Percentiles rank a stretch among this genome's conserved stretches.
phyloP scores from a whole-genome alignment of 2,113 vertebrate genomes.

The Odontophorus gujanensis region DNA sequence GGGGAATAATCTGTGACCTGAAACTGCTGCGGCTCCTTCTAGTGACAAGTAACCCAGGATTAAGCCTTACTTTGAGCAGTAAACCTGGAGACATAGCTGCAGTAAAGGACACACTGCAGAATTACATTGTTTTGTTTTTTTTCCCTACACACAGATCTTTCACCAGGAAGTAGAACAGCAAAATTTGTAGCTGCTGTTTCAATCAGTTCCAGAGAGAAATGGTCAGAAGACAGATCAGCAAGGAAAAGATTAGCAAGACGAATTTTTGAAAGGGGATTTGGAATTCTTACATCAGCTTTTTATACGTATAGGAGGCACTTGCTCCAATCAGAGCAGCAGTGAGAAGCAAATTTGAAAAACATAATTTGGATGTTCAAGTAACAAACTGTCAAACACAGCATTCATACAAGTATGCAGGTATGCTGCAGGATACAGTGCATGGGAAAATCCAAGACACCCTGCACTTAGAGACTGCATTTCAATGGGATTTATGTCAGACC shows the following conservation, averaged over 20 bases:
- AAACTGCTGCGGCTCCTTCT: not conserved
- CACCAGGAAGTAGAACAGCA: not conserved
- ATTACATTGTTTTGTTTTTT: not conserved
- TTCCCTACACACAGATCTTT: not conserved
- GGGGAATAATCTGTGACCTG: not conserved
- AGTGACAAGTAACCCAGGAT: not conserved
- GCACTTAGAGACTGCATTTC: not conserved
- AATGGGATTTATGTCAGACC: not conserved
- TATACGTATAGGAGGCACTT: not conserved
- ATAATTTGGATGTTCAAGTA: not conserved
- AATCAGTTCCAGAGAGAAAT: not conserved
- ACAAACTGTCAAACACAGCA: not conserved
- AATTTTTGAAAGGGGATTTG: not conserved
- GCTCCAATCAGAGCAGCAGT: not conserved
- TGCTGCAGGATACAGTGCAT: fast-evolving
- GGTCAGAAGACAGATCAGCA: not conserved
- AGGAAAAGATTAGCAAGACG: not conserved
- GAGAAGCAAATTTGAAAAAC: not conserved
- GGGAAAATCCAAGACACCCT: not conserved
- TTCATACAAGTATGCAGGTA: fast-evolving
- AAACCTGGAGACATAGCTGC: not conserved
- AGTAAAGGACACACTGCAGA: not conserved
- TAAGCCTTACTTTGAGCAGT: not conserved
- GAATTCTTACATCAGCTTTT: not conserved
- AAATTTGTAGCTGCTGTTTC: not conserved